These are phyloP conservation scores for Xyliphius kryptos DNA, from an alignment of 2,113 vertebrate genomes.

Conservation along the genomic window DNA sequence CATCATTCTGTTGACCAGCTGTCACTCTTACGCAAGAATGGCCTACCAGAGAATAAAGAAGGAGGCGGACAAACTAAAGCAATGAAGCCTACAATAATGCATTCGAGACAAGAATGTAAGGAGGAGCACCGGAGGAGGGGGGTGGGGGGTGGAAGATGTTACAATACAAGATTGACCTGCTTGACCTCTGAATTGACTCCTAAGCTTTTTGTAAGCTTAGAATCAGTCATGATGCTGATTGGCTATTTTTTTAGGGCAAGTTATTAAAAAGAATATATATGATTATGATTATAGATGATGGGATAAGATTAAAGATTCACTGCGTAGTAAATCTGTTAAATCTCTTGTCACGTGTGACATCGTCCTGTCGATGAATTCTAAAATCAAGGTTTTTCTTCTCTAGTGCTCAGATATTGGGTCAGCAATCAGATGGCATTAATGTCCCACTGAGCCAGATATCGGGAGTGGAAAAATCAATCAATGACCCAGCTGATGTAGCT, in stretches of 20 bases:
- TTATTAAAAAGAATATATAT: too few species aligned
- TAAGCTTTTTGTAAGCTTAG: conserved; percentile 60
- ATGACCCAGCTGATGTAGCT: conserved; percentile 62
- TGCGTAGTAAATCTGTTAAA: too few species aligned
- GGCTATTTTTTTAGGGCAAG: too few species aligned
- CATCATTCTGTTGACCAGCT: conserved; percentile 59
- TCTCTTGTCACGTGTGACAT: too few species aligned
- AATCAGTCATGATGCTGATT: conserved; percentile 65
- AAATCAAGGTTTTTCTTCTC: too few species aligned
- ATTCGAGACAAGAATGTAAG: conserved; percentile 38
- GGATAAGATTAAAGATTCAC: too few species aligned
- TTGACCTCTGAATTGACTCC: conserved; percentile 74
- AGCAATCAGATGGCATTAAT: conserved; percentile 56
- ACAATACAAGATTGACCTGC: conserved; percentile 72
- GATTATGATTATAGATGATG: too few species aligned
- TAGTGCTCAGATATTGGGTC: conserved; percentile 56
- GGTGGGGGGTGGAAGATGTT: conserved; percentile 39
- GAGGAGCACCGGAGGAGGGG: conserved; percentile 1
- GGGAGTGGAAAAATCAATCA: conserved; percentile 51
- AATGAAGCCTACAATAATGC: conserved; percentile 56
- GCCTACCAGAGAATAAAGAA: conserved; percentile 63
- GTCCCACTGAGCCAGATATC: conserved; percentile 58
- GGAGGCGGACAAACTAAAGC: conserved; percentile 54
- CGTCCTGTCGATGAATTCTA: too few species aligned
- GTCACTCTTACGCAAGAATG: conserved; percentile 57